phyloP scores from a whole-genome alignment of 2,888 invertebrate species.

The Drosophila sordidapex region DNA sequence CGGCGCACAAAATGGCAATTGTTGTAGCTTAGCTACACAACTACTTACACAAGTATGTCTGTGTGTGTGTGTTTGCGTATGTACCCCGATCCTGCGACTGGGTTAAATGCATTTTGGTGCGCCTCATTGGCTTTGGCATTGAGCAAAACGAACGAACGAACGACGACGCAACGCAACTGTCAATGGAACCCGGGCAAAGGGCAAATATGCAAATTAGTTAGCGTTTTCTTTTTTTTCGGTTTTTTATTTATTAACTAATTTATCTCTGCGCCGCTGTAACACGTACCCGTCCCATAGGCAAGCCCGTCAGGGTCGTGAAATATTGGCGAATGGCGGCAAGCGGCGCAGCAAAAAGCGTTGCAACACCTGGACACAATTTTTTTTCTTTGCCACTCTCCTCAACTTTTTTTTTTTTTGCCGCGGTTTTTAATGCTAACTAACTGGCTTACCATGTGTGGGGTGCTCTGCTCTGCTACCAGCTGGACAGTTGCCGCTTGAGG shows the following conservation, averaged over 20 bases:
- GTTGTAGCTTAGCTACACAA: conserved; percentile 38
- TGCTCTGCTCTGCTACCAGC: neutral
- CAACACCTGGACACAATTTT: conserved; percentile 77
- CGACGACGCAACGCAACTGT: conserved; percentile 58
- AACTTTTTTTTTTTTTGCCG: conserved; percentile 12
- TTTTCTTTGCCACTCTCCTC: conserved; percentile 18
- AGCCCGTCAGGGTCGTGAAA: conserved; percentile 69
- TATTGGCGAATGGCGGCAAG: conserved; percentile 65
- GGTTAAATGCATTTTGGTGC: conserved; percentile 74
- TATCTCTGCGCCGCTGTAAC: conserved; percentile 70
- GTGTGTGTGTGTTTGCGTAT: neutral
- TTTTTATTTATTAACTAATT: conserved; percentile 79
- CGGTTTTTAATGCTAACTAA: conserved; percentile 31
- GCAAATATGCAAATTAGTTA: conserved; percentile 82
- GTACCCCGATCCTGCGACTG: conserved; percentile 14
- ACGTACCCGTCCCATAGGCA: conserved; percentile 57
- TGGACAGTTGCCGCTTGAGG: conserved; percentile 17
- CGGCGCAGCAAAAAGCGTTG: conserved; percentile 59
- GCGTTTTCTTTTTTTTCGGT: conserved; percentile 36
- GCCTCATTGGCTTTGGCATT: conserved; percentile 74
- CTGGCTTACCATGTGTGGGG: conserved; percentile 9
- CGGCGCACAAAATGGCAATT: conserved; percentile 69
- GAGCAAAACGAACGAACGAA: conserved; percentile 24
- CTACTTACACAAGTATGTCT: neutral
- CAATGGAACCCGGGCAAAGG: conserved; percentile 66